Conservation (phyloP, 2,888 invertebrate genomes). For the Caenorhabditis wallacei region DNA sequence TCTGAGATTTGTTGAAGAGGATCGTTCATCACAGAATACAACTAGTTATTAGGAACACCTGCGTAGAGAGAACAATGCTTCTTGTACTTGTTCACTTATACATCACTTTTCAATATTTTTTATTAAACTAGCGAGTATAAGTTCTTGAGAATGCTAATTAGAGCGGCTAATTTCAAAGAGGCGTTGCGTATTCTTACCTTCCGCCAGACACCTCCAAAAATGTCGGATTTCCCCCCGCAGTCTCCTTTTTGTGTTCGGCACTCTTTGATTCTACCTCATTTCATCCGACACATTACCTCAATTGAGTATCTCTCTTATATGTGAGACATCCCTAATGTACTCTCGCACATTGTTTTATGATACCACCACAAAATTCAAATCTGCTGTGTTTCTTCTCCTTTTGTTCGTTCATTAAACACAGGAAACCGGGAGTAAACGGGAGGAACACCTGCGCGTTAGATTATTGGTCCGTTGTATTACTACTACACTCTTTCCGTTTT, state of each 20-base stretch:
- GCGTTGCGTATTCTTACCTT: conserved; percentile 20
- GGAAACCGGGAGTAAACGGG: conserved; percentile 7
- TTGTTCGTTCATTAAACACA: conserved; percentile 27
- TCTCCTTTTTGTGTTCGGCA: conserved; percentile 7
- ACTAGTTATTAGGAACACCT: conserved; percentile 53
- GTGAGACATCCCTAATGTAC: not conserved
- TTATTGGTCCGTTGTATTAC: no score
- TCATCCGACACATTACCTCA: conserved; percentile 18
- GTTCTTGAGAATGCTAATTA: conserved; percentile 30
- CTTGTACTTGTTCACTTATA: not conserved
- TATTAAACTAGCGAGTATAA: not conserved
- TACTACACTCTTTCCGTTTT: no score
- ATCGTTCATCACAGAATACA: conserved; percentile 13
- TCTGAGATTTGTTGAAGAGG: conserved; percentile 29
- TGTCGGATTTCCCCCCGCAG: conserved; percentile 10
- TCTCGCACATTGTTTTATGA: not conserved
- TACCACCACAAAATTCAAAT: conserved; percentile 13
- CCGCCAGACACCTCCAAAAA: conserved; percentile 15
- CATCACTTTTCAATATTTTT: not conserved
- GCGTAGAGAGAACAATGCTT: not conserved
- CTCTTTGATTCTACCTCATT: conserved; percentile 19
- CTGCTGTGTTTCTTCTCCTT: not conserved
- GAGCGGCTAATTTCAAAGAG: conserved; percentile 28
- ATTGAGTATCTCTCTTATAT: not conserved
- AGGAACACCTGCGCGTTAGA: conserved; percentile 41